phyloP scores from a whole-genome alignment of 2,888 invertebrate species.

The Drosophila vallismaia region DNA sequence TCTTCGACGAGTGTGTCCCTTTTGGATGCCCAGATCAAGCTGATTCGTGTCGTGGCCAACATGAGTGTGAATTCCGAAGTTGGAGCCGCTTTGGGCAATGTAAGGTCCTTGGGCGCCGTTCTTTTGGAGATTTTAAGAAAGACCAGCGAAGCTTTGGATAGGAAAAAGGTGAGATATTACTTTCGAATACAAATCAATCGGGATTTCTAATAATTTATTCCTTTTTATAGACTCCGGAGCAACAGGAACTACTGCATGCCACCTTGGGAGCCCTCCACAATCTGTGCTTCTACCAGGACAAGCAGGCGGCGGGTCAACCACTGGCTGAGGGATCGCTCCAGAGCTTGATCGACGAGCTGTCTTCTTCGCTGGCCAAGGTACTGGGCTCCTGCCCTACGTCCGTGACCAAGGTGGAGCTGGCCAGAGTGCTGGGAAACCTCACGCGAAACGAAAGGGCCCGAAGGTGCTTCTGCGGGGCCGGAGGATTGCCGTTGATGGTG shows the following conservation, averaged over 20 bases:
- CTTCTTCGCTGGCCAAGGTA: slow-evolving; percentile 72
- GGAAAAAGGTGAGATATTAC: slow-evolving; percentile 33
- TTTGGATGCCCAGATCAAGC: slow-evolving; percentile 84
- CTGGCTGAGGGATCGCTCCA: slow-evolving; percentile 77
- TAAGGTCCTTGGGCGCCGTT: slow-evolving; percentile 84
- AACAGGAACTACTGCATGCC: slow-evolving; percentile 91
- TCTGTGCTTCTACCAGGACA: slow-evolving; percentile 89
- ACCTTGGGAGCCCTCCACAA: slow-evolving; percentile 93
- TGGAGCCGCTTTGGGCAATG: slow-evolving; percentile 87
- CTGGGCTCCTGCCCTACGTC: slow-evolving; percentile 74
- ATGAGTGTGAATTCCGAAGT: slow-evolving; percentile 91
- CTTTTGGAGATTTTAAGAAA: slow-evolving; percentile 76
- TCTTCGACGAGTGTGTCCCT: slow-evolving; percentile 77
- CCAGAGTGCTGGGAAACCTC: slow-evolving; percentile 92
- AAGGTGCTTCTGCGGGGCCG: slow-evolving; percentile 88
- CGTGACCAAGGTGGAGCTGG: slow-evolving; percentile 87
- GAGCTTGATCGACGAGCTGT: slow-evolving; percentile 76
- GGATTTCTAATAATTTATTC: background rate
- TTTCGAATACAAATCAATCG: background rate
- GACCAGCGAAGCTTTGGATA: slow-evolving; percentile 43
- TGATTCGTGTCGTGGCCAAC: slow-evolving; percentile 92
- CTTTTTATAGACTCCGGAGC: slow-evolving; percentile 83
- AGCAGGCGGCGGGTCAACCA: slow-evolving; percentile 81
- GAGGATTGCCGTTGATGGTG: slow-evolving; percentile 86
- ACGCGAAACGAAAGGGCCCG: slow-evolving; percentile 88